phyloP scores from a whole-genome alignment of 2,113 vertebrate species.

The Chelonoidis abingdonii region DNA sequence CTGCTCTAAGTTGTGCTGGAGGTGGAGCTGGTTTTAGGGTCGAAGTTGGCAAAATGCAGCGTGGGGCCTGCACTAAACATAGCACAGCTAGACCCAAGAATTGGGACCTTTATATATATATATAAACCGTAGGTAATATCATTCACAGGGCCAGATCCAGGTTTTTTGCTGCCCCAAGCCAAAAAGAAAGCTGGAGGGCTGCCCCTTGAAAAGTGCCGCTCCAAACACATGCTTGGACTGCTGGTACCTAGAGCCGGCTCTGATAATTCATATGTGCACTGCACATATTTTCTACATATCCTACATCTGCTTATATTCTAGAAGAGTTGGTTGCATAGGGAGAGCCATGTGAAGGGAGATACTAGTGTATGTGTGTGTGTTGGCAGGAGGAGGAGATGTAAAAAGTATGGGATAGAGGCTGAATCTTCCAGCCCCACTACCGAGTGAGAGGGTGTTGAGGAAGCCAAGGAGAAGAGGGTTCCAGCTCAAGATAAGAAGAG shows the following conservation, averaged over 20 bases:
- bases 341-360: background rate
- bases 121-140: background rate
- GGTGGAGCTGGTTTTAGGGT: background rate
- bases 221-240: too few relatives aligned
- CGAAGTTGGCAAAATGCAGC: background rate
- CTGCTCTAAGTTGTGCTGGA: background rate
- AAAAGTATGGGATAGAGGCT: background rate
- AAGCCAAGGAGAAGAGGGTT: background rate
- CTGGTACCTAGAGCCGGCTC: too few relatives aligned
- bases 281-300: background rate
- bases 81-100: background rate
- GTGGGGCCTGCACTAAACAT: background rate
- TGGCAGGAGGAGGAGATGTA: background rate
- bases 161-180: too few relatives aligned
- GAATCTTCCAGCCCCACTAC: background rate
- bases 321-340: background rate
- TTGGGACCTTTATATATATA: background rate
- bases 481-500: background rate
- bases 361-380: background rate
- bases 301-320: background rate
- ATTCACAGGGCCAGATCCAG: background rate
- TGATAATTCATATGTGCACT: background rate
- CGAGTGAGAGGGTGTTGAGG: background rate
- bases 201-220: too few relatives aligned
- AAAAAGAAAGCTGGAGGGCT: too few relatives aligned